Conservation (phyloP, 1,140 invertebrate species). For the Drosophila novamexicana region DNA sequence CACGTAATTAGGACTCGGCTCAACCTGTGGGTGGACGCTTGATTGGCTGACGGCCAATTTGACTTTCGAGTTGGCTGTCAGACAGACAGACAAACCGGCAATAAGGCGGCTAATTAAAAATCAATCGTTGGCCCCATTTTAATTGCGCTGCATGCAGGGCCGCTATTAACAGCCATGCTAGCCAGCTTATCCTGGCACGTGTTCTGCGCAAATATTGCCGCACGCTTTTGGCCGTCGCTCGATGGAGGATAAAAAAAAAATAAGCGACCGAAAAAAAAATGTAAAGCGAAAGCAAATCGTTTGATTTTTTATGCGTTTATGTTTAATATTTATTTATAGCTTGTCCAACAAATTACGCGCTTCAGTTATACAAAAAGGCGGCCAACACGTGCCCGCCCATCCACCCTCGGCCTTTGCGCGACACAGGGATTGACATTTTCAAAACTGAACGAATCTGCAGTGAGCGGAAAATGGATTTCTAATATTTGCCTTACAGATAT, state of each 20-base stretch:
- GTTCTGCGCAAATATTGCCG: slow-evolving; percentile 52
- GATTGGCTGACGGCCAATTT: slow-evolving; percentile 59
- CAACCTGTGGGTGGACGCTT: slow-evolving; percentile 28
- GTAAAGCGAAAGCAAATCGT: slow-evolving; percentile 58
- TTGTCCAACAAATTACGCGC: slow-evolving; percentile 82
- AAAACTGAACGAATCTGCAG: slow-evolving; percentile 80
- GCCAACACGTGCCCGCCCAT: slow-evolving; percentile 68
- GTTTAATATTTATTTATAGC: slow-evolving; percentile 78
- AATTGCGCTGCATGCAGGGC: slow-evolving; percentile 50
- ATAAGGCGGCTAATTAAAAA: slow-evolving; percentile 68
- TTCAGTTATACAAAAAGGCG: slow-evolving; percentile 75
- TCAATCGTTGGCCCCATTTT: slow-evolving; percentile 60
- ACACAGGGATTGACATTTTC: slow-evolving; percentile 63
- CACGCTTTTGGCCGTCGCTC: slow-evolving; percentile 25
- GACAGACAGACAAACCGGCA: slow-evolving; percentile 23
- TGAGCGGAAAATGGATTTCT: slow-evolving; percentile 84
- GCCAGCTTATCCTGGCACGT: slow-evolving; percentile 43
- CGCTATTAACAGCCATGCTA: slow-evolving; percentile 49
- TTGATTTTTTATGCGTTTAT: slow-evolving; percentile 64
- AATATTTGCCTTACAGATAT: slow-evolving; percentile 66
- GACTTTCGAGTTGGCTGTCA: slow-evolving; percentile 35
- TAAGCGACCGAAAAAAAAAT: slow-evolving; percentile 15
- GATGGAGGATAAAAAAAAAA: background rate
- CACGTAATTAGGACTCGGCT: slow-evolving; percentile 71
- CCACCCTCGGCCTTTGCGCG: background rate